These are phyloP conservation scores for Diachasmimorpha longicaudata DNA, from an alignment of 1,140 invertebrate genomes.

Conservation along the genomic window DNA sequence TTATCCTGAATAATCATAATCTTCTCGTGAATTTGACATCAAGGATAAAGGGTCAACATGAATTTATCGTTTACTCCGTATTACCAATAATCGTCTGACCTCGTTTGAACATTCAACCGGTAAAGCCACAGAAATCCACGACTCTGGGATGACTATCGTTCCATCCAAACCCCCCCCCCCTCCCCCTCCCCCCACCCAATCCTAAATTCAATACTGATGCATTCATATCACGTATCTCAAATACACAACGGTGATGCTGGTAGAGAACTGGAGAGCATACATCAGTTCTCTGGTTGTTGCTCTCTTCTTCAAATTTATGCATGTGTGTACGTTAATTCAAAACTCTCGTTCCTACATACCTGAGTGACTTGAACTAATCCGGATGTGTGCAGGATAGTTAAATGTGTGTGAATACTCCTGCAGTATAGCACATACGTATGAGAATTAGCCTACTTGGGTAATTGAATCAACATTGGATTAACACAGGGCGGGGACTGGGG, in stretches of 20 bases:
- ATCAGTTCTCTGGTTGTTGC: neutral
- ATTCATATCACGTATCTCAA: constrained; percentile 9
- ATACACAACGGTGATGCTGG: neutral
- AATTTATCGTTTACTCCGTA: neutral
- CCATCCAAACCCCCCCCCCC: neutral
- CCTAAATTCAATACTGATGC: neutral
- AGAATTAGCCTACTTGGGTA: neutral
- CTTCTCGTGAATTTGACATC: neutral
- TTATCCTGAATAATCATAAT: neutral
- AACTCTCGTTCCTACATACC: constrained; percentile 18
- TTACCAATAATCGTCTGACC: constrained; percentile 1
- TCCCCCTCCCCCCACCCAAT: neutral
- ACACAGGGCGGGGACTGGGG: neutral
- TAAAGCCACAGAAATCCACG: neutral
- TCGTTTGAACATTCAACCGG: constrained; percentile 1
- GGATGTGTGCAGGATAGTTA: neutral
- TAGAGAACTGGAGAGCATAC: neutral
- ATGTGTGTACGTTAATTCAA: constrained; percentile 19
- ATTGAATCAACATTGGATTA: neutral
- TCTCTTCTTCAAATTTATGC: neutral
- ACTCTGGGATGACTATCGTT: neutral
- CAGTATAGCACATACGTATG: neutral
- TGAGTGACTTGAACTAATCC: constrained; percentile 14
- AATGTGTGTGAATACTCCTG: neutral
- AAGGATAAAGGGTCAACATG: neutral